Base-by-base conservation (phyloP, 2,888 invertebrate species). In the Stenotaenia linearis region DNA sequence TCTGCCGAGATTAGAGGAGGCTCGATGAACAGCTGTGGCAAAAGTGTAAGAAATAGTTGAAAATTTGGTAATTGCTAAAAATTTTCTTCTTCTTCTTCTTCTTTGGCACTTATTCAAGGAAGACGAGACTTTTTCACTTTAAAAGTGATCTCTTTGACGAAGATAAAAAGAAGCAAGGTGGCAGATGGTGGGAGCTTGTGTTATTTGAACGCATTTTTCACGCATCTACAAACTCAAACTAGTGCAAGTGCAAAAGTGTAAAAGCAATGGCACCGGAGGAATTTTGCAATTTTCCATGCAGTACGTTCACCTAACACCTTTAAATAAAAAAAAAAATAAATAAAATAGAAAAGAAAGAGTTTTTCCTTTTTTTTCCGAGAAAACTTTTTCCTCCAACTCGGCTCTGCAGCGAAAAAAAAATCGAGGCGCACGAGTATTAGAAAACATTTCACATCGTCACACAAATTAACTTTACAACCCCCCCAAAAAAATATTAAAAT, bases 131-230 rank as follows among this genome's bases (percentile, higher is more conserved):
- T 45, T 45, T 18, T 45, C 61, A 28, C 61, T 61, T 61, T 61
- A 25, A 61, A 61, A 61, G 23, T 61, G 61, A 61, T 61, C 61
- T 61, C 61, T 61, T 61, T 61, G 61, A 61, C 61, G 61, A 61
- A 61, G 61, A 61, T 61, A 61, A 61, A 61, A 61, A 61, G 25
- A 28, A 7, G 10, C 25, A 61, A 61, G 23, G 23, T 61, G 61
- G 23, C 61, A 6, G 9, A 25, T 25, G 23, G 7, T 3, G 23
- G 10, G 15, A 61, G 61, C 45, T 45, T 45, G 45, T 45, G 45
- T 45, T 45, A 45, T 45, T 45, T 45, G 45, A 45, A 45, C n/a
- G 45, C 25, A 61, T 61, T 61, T 61, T 61, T 61, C 61, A 61
- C 23, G 61, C 61, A 61, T 25, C 25, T 61, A 61, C 61, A 61